Percentiles rank a stretch among this genome's conserved stretches.
Conservation (phyloP, 2,113 vertebrate genomes). For the Platichthys flesus region DNA sequence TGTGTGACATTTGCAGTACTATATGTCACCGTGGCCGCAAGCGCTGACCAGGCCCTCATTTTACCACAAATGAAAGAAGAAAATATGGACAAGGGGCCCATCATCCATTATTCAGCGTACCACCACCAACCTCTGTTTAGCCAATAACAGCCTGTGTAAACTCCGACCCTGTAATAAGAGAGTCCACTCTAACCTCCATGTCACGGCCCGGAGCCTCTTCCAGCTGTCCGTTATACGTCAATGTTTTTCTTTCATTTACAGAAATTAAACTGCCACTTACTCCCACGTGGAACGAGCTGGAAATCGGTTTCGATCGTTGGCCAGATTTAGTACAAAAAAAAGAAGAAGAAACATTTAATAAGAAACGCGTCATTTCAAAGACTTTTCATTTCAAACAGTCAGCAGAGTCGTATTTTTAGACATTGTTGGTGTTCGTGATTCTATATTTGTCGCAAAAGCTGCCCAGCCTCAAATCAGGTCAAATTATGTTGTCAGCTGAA, state of each 20-base stretch:
- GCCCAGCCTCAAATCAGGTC: slow-evolving; percentile 37
- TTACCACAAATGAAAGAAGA: slow-evolving; percentile 44
- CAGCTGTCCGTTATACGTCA: slow-evolving; percentile 66
- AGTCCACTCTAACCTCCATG: slow-evolving; percentile 56
- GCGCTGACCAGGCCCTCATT: slow-evolving; percentile 62
- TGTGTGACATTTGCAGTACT: slow-evolving; percentile 16
- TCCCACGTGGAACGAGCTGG: slow-evolving; percentile 35
- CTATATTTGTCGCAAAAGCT: slow-evolving; percentile 65
- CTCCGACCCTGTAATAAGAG: slow-evolving; percentile 70
- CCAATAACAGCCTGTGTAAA: slow-evolving; percentile 64
- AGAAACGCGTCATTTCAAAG: slow-evolving; percentile 50
- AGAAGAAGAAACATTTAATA: not conserved
- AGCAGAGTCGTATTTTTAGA: slow-evolving; percentile 64
- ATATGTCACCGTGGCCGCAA: slow-evolving; percentile 48
- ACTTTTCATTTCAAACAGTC: slow-evolving; percentile 42
- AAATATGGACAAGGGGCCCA: slow-evolving; percentile 41
- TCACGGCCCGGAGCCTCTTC: slow-evolving; percentile 52
- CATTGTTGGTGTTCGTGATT: slow-evolving; percentile 37
- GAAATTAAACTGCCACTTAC: slow-evolving; percentile 28
- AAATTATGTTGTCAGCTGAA: slow-evolving; percentile 49
- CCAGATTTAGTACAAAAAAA: slow-evolving; percentile 45
- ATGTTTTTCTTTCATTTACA: slow-evolving; percentile 40
- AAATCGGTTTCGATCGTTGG: slow-evolving; percentile 48
- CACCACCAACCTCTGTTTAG: slow-evolving; percentile 68
- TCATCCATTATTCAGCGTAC: slow-evolving; percentile 70